Percentiles rank a stretch among this genome's conserved stretches.
Evolutionary conservation across 2,797 vertebrate genomes (phyloP).

Genomic region (Dicrostonyx torquatus): DNA sequence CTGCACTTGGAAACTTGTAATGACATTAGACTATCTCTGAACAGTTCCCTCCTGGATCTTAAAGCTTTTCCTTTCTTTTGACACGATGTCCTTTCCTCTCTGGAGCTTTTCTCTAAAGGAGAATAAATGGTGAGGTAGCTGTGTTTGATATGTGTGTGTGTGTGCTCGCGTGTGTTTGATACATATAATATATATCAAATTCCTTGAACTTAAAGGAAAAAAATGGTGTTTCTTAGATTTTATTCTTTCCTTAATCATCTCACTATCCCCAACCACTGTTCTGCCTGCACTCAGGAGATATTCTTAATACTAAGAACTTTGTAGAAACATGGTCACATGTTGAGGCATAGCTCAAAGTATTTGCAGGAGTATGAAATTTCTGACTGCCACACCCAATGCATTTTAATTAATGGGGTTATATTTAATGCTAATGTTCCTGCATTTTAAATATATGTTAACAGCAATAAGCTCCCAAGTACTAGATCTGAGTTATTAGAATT

Average conservation of each 20-base stretch:
- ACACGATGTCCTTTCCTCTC: neutral
- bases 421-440: neutral
- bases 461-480: neutral
- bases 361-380: neutral
- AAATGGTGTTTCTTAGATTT: neutral
- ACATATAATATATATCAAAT: neutral
- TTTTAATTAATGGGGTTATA: neutral
- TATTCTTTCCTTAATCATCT: neutral
- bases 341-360: neutral
- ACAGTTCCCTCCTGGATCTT: neutral
- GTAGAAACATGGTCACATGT: neutral
- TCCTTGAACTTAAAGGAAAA: constrained; percentile 29
- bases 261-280: neutral
- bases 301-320: neutral
- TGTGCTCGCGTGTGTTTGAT: no score
- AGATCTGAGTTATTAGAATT: neutral
- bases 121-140: neutral
- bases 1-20: neutral
- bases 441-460: neutral
- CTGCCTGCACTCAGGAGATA: neutral
- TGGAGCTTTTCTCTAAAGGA: neutral
- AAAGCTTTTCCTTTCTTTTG: neutral
- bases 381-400: neutral
- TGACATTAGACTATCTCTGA: neutral
- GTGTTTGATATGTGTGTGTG: neutral